Base-by-base conservation (phyloP, 2,888 invertebrate species). In the Cenopis cana region DNA sequence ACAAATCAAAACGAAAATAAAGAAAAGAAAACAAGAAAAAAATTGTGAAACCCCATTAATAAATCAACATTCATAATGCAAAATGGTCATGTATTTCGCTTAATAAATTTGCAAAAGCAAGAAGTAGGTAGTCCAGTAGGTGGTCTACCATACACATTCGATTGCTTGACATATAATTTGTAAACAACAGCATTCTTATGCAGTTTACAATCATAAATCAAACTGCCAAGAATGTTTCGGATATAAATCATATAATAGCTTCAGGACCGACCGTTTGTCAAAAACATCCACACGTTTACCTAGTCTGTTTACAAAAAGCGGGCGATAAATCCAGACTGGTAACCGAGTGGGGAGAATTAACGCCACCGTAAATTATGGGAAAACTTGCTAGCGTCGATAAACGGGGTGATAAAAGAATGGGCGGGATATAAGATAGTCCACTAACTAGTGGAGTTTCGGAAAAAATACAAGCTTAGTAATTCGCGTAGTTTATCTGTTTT, bases 281-380 rank as follows among this genome's bases (percentile, higher is more conserved):
- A 38, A 18, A 12, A 55, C 67, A 57, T 67, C 67, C 18, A 50
- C 33, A 67, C 56, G 52, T 60, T 61, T 49, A 69, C 68, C 29
- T 29, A 29, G 54, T 11, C 38, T 68, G 68, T 69, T 69, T 69
- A 62, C 68, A 55, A 49, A 68, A 69, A 62, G n/a, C 46, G 33
- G 33, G 61, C 68, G 20, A 69, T 69, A 69, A 69, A 69, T 69
- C 41, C 14, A 33, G n/a, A 33, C 11, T 73, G 77, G 68, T 76
- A 76, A 76, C 75, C 73, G 77, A 76, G 75, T 75, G 74, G 70
- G 67, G 72, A 73, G 77, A 76, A 76, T 77, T 79, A 79, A 76
- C 75, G 77, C 69, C 68, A 64, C 65, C 73, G 77, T 77, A 76
- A 79, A 74, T 78, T 77, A 79, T 75, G 77, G 52, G 74, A 68